A percentile compares a stretch with the other conserved stretches of the same genome.
Conservation (phyloP, 2,888 invertebrate species). For the Tetragonula carbonaria region DNA sequence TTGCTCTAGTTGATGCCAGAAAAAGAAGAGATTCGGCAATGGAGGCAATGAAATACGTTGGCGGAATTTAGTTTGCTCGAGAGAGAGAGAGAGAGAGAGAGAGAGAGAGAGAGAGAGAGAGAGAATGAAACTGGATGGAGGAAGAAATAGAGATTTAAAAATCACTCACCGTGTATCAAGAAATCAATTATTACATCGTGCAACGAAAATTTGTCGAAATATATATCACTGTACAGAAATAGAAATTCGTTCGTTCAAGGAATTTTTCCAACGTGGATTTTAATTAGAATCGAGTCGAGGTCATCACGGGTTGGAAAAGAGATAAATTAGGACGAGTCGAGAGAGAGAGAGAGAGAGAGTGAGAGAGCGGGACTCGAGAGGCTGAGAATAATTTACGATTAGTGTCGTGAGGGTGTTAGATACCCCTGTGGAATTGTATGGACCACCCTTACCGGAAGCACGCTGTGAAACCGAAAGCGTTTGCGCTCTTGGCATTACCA, state of each 20-base stretch:
- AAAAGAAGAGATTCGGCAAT: background rate
- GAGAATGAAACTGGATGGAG: background rate
- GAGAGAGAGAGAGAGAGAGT: too few relatives aligned
- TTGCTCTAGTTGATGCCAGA: background rate
- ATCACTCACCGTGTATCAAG: background rate
- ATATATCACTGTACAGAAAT: background rate
- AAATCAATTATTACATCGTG: background rate
- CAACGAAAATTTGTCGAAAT: too few relatives aligned
- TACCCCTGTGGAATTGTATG: slow-evolving; percentile 65
- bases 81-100: background rate
- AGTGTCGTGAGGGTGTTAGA: slow-evolving; percentile 64
- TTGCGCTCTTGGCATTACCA: slow-evolving; percentile 35
- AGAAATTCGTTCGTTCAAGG: background rate
- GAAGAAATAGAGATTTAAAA: background rate
- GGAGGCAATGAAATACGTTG: background rate
- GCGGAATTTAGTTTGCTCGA: background rate
- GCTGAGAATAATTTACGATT: slow-evolving; percentile 65
- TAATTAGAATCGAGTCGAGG: slow-evolving; percentile 39
- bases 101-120: background rate
- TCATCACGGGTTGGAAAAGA: slow-evolving; percentile 16
- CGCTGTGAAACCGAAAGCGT: slow-evolving; percentile 70
- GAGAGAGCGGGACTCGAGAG: slow-evolving; percentile 14
- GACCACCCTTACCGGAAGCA: slow-evolving; percentile 72
- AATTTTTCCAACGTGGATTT: slow-evolving; percentile 6
- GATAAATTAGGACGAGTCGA: slow-evolving; percentile 58